Evolutionary conservation across 2,113 vertebrate genomes (phyloP), one percentile per base, ranked within the genome.

Genomic region (Centrocercus urophasianus): DNA sequence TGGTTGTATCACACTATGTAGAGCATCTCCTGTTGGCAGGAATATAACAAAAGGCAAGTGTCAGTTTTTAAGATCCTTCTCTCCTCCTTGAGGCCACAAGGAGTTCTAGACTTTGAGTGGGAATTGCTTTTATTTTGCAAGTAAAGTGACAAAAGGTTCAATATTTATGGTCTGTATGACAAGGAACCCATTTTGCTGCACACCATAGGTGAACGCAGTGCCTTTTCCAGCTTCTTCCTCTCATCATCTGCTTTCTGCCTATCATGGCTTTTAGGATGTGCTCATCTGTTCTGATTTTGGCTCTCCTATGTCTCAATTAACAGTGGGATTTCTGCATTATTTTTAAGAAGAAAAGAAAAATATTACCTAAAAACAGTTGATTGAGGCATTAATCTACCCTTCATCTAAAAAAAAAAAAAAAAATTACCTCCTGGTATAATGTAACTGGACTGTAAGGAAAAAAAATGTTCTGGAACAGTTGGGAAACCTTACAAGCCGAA

Each of bases 191-290:
- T 47, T 86, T 56, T 86, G 54, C 64, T 80, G 14, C 34, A 8
- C 0, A 0, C 11, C 6, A 2, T 43, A 7, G 4, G 60, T 81
- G 78, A n/a, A 43, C 64, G 19, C 17, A 57, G 6, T 38, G 5
- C 42, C 28, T 22, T 87, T 57, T 75, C 36, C 71, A 61, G 32
- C 43, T 73, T 43, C 48, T 86, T 92, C 69, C 54, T 90, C 15
- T 70, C 45, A 19, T 88, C 28, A 36, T 73, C 42, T 88, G 56
- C 50, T 38, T 86, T 73, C 50, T 83, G 38, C 8, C 0, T 36
- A 8, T 45, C 28, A 4, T 16, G 6, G 4, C 18, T 30, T 86
- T 50, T 47, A 47, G 69, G 36, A 56, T 10, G 6, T 22, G 32
- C 32, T 71, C 69, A 79, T 28, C 43, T 57, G 10, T 70, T 91